Evolutionary conservation across 2,113 vertebrate genomes (phyloP), one percentile per base, ranked within the genome.

Genomic region (Pyrgilauda ruficollis): DNA sequence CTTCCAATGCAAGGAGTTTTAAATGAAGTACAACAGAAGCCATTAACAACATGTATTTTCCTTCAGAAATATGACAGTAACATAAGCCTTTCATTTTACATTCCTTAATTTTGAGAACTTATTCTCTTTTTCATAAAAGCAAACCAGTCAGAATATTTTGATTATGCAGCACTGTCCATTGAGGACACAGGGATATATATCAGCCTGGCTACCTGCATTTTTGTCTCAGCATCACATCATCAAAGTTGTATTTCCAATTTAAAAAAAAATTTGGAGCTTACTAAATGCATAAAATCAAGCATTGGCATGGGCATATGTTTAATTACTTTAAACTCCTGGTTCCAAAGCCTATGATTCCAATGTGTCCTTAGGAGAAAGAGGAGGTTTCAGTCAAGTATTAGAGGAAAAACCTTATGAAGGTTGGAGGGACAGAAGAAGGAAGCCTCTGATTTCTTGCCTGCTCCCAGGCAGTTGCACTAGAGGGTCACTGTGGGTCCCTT

Each of bases 41-140:
- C 37, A 53, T 41, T 68, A 75, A 55, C 18, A 47, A 27, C n/a
- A 30, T 43, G 23, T 26, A 30, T 26, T 33, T 50, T 72, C 15
- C 30, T 62, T 46, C 39, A 75, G 66, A 43, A 76, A 50, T 35
- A 28, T 23, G 9, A 26, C 5, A 4, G 15, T 21, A 52, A 72
- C 17, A 30, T 3, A 44, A 0, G 0, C 19, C 43, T 61, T 83
- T 64, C 58, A 43, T 43, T 46, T 28, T 4, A 31, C 0, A 4
- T 41, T 53, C 35, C 73, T 47, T 39, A 18, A 59, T 58, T 80
- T 50, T 43, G 43, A 62, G n/a, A 70, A 67, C 12, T 55, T 76
- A 13, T n/a, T 87, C 84, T 86, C 43, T 52, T 77, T 83, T 64
- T 73, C 5, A 2, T 18, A 7, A 13, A 18, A 75, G 27, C 53